Evolutionary conservation across 2,888 invertebrate genomes (phyloP).

Genomic region (Hermodice carunculata): DNA sequence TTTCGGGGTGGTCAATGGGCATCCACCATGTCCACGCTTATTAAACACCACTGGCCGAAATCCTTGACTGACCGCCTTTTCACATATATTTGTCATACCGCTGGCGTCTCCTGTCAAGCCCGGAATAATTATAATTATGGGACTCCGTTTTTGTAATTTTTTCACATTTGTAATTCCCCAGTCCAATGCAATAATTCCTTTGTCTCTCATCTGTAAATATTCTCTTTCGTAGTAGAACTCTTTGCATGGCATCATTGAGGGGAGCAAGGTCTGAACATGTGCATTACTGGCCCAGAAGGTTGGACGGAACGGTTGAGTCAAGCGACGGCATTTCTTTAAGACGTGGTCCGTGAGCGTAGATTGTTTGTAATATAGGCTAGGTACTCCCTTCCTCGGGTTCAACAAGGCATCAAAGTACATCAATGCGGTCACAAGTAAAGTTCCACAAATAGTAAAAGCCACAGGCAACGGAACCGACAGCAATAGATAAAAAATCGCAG

Average conservation of each 20-base stretch:
- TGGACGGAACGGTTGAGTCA: slow-evolving; percentile 49
- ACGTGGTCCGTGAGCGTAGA: slow-evolving; percentile 56
- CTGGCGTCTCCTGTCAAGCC: slow-evolving; percentile 51
- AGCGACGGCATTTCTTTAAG: slow-evolving; percentile 49
- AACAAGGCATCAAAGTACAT: slow-evolving; percentile 5
- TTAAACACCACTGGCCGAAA: slow-evolving; percentile 59
- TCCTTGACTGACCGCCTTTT: slow-evolving; percentile 47
- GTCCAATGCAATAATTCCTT: slow-evolving; percentile 60
- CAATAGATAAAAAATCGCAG: no score
- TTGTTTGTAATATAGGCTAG: slow-evolving; percentile 52
- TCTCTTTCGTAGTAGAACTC: slow-evolving; percentile 46
- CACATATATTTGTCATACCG: slow-evolving; percentile 44
- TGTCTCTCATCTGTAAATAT: slow-evolving; percentile 58
- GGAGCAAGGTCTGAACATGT: slow-evolving; percentile 57
- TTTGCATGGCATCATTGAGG: slow-evolving; percentile 34
- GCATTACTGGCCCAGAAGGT: slow-evolving; percentile 51
- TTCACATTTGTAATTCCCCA: slow-evolving; percentile 45
- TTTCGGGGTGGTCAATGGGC: slow-evolving; percentile 55
- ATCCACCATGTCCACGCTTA: slow-evolving; percentile 54
- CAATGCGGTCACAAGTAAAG: neutral
- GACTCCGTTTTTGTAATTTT: slow-evolving; percentile 37
- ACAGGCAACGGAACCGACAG: slow-evolving; percentile 17
- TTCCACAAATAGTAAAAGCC: slow-evolving; percentile 1
- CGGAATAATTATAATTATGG: slow-evolving; percentile 54
- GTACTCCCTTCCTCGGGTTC: neutral